These are phyloP conservation scores for Perca schrenkii DNA, from an alignment of 2,113 vertebrate genomes.

Conservation along the genomic window DNA sequence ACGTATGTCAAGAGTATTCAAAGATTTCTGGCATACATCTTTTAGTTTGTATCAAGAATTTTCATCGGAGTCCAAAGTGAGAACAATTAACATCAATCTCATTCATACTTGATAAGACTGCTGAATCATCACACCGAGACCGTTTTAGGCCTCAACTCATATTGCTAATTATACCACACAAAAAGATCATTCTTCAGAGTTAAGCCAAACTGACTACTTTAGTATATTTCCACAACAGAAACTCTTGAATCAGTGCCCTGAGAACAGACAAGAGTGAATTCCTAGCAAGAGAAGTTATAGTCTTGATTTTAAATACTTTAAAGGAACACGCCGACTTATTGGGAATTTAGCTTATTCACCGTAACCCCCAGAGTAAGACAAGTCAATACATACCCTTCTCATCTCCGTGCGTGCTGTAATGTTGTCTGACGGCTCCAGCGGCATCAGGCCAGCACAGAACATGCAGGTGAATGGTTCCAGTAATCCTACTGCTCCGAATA, in stretches of 20 bases:
- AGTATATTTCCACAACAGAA: slow-evolving; percentile 48
- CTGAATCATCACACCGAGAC: not conserved
- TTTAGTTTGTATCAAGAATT: not conserved
- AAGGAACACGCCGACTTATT: too few relatives aligned
- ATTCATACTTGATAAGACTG: not conserved
- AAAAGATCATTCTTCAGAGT: slow-evolving; percentile 19
- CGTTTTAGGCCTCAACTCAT: not conserved
- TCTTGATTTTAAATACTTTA: slow-evolving; percentile 42
- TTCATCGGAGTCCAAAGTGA: not conserved
- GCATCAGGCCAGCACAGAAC: too few relatives aligned
- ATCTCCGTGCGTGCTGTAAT: too few relatives aligned
- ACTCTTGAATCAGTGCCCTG: slow-evolving; percentile 17
- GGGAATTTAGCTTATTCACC: too few relatives aligned
- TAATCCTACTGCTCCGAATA: too few relatives aligned
- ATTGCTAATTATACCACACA: not conserved
- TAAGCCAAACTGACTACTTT: slow-evolving; percentile 12
- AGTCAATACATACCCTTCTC: too few relatives aligned
- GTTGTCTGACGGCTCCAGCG: too few relatives aligned
- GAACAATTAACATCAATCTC: not conserved
- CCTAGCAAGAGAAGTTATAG: slow-evolving; percentile 15
- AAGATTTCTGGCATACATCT: not conserved
- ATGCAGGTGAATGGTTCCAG: too few relatives aligned
- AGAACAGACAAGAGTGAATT: slow-evolving; percentile 33
- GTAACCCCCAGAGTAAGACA: too few relatives aligned
- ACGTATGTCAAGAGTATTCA: not conserved